phyloP scores from a whole-genome alignment of 1,140 invertebrate genomes.

The Caenorhabditis tropicalis region DNA sequence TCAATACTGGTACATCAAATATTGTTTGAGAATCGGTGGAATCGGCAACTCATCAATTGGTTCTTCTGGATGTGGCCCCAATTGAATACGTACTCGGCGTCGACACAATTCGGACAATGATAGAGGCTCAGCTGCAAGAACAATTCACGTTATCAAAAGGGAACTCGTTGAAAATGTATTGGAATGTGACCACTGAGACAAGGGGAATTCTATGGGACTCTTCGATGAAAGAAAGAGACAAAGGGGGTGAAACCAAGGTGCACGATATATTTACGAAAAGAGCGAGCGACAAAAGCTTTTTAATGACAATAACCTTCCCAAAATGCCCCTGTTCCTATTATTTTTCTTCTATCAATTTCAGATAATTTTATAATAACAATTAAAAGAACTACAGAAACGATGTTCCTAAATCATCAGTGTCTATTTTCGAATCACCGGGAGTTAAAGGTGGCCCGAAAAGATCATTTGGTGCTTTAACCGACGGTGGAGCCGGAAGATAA shows the following conservation, averaged over 20 bases:
- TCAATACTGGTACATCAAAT: constrained; percentile 61
- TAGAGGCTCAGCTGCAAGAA: constrained; percentile 56
- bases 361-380: no score
- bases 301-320: background rate
- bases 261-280: constrained; percentile 9
- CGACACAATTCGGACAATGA: constrained; percentile 58
- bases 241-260: background rate
- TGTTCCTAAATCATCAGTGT: background rate
- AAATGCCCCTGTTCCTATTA: no score
- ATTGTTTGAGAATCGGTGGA: constrained; percentile 61
- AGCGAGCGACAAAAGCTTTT: constrained; percentile 35
- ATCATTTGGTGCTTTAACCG: background rate
- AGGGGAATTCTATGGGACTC: background rate
- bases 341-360: no score
- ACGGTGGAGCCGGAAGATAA: constrained; percentile 15
- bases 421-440: background rate
- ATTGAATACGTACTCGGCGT: constrained; percentile 52
- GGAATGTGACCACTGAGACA: background rate
- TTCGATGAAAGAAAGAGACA: no score
- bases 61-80: constrained; percentile 58
- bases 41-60: constrained; percentile 60
- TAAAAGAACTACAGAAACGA: background rate
- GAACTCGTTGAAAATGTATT: background rate
- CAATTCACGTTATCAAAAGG: constrained; percentile 27
- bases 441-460: constrained; percentile 4